Evolutionary conservation across 2,797 vertebrate species (phyloP).

Genomic region (Protonibea diacanthus): DNA sequence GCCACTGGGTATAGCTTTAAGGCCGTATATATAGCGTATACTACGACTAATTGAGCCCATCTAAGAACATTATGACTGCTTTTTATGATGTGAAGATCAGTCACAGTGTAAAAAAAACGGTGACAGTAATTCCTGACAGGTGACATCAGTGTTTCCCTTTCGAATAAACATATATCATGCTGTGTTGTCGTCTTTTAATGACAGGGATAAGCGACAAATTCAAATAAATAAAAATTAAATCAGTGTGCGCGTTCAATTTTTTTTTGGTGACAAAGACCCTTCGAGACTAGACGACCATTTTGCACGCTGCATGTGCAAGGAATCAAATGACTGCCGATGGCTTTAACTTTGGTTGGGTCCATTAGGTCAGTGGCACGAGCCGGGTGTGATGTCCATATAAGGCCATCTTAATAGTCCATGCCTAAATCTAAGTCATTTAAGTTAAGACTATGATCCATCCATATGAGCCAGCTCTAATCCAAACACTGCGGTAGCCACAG

Average conservation of each 20-base stretch:
- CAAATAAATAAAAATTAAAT: background rate
- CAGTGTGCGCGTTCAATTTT: background rate
- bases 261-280: background rate
- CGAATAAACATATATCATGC: background rate
- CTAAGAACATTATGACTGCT: constrained; percentile 13
- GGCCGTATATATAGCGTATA: constrained; percentile 9
- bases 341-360: constrained; percentile 41
- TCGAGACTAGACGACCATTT: background rate
- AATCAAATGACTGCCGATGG: constrained; percentile 37
- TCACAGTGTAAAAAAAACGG: background rate
- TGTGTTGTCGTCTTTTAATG: background rate
- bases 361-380: constrained; percentile 56
- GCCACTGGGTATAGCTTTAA: constrained; percentile 11
- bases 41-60: constrained; percentile 20
- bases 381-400: constrained; percentile 62
- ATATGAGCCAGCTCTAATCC: constrained; percentile 72
- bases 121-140: background rate
- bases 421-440: constrained; percentile 72
- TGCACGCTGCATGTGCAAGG: constrained; percentile 1
- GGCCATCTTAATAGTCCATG: constrained; percentile 61
- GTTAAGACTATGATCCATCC: constrained; percentile 74
- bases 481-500: constrained; percentile 56
- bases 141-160: background rate
- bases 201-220: background rate
- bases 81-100: constrained; percentile 32